These are phyloP conservation scores for Onychostruthus taczanowskii DNA, from an alignment of 2,113 vertebrate species.

Conservation along the genomic window DNA sequence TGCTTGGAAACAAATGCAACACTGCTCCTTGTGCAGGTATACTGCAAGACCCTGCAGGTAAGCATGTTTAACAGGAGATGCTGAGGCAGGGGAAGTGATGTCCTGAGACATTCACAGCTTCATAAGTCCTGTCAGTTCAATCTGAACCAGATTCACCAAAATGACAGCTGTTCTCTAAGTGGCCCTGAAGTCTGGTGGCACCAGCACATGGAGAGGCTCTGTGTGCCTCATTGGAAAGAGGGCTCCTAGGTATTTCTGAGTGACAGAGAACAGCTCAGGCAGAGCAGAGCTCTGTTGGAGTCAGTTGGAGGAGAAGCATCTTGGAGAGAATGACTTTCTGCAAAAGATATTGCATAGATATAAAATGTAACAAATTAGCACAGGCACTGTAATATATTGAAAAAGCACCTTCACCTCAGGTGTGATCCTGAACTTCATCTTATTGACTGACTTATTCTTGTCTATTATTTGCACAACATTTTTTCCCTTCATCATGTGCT, in stretches of 20 bases:
- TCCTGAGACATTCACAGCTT: neutral
- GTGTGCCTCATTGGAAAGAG: neutral
- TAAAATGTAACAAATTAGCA: neutral
- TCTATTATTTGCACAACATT: neutral
- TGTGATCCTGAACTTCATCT: neutral
- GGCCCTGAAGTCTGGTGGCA: neutral
- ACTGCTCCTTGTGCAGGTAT: neutral
- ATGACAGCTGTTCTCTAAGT: neutral
- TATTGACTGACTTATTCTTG: neutral
- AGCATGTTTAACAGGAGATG: neutral
- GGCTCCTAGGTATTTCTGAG: neutral
- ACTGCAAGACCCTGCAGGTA: neutral
- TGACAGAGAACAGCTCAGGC: neutral
- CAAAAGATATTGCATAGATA: neutral
- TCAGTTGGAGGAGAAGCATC: neutral
- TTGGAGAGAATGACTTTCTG: neutral
- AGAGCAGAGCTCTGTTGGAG: neutral
- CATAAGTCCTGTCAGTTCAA: neutral
- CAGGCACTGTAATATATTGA: neutral
- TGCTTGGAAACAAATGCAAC: neutral
- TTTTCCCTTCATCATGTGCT: neutral
- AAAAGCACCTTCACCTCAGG: neutral
- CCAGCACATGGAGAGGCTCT: neutral
- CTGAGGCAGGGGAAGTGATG: neutral
- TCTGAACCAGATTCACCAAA: neutral